phyloP scores from a whole-genome alignment of 2,888 invertebrate genomes.

The Athetis lepigone region DNA sequence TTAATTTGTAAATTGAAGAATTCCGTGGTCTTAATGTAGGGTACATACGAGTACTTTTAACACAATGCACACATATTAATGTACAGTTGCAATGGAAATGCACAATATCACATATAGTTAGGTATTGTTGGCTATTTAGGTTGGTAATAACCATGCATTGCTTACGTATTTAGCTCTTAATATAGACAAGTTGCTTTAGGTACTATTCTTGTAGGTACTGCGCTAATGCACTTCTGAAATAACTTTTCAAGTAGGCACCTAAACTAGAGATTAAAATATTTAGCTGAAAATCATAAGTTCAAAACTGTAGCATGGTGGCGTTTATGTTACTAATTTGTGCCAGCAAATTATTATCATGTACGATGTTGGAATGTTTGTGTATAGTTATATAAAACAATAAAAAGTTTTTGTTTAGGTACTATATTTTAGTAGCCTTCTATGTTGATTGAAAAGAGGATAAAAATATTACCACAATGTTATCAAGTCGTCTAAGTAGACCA shows the following conservation, averaged over 20 bases:
- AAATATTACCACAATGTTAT: too few species aligned
- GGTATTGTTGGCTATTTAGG: background rate
- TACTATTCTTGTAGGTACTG: slow-evolving; percentile 41
- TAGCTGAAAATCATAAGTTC: background rate
- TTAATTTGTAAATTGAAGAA: too few species aligned
- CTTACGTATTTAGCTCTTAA: slow-evolving; percentile 51
- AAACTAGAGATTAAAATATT: slow-evolving; percentile 6
- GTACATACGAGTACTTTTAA: slow-evolving; percentile 1
- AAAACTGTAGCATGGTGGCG: background rate
- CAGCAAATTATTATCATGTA: too few species aligned
- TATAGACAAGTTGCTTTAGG: slow-evolving; percentile 36
- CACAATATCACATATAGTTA: slow-evolving; percentile 7
- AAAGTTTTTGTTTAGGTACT: too few species aligned
- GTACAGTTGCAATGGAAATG: slow-evolving; percentile 3
- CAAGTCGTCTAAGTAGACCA: background rate
- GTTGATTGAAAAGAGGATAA: too few species aligned
- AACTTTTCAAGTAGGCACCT: slow-evolving; percentile 15
- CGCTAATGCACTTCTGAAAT: slow-evolving; percentile 46
- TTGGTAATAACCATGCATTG: slow-evolving; percentile 29
- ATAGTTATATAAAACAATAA: too few species aligned
- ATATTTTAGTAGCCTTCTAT: too few species aligned
- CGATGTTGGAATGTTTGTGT: too few species aligned
- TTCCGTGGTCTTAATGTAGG: too few species aligned
- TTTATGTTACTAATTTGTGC: background rate
- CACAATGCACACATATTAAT: background rate